Base-by-base conservation (phyloP, 2,888 invertebrate species). In the Campoletis raptor region DNA sequence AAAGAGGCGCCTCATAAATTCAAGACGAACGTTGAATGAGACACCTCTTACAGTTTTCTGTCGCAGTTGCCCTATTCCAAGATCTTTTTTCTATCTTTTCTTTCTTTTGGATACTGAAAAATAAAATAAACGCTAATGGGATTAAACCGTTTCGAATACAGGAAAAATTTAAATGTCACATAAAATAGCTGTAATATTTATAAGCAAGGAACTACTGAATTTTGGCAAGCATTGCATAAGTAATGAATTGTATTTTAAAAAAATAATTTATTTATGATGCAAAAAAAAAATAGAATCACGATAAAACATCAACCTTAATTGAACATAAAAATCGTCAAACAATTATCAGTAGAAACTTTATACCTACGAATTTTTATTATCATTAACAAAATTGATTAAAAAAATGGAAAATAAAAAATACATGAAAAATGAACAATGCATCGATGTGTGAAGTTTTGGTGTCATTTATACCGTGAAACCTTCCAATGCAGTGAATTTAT, bases 1-100 rank as follows among this genome's bases (percentile, higher is more conserved):
- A 21, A 54, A 73, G 30, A 57, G 21, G 57, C 24, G 74, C 40
- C 40, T 74, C 57, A 74, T 74, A 74, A 74, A 74, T 57, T 57
- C 40, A 74, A 57, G 21, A 57, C 24, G 42, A 74, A 74, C 74
- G 42, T 61, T 24, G 74, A 74, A 40, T 42, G 57, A 74, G 57
- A 57, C 57, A 54, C 57, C 57, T 57, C 57, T 21, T 36, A 73
- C 9, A 21, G 24, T 12, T 42, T 74, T 57, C 21, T 57, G 21
- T 24, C 40, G 40, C 24, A 42, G 37, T 21, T 15, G 7, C 74
- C 18, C 57, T n/a, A 21, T 74, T 42, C 21, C 45, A 37, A 42
- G 24, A 61, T 57, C n/a, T 72, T 42, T 30, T 57, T 40, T 57
- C 18, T 57, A n/a, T 8, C 24, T 7, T 42, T 15, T 74, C 24